Evolutionary conservation across 2,888 invertebrate species (phyloP).

Genomic region (Lochmaea capreae): DNA sequence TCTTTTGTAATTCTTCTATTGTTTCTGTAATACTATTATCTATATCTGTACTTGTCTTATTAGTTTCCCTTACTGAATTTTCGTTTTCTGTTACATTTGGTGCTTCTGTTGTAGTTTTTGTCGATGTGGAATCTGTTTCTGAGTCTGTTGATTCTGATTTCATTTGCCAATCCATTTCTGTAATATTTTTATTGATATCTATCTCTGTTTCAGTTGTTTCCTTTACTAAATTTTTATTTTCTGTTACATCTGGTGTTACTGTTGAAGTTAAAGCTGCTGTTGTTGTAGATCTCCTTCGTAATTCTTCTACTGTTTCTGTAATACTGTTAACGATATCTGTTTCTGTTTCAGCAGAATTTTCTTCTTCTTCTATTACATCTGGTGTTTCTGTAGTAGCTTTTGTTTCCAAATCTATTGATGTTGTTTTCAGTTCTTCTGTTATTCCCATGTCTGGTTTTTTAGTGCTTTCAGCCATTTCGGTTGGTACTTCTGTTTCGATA

Average conservation of each 20-base stretch:
- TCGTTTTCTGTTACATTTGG: background rate
- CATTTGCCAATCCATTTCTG: background rate
- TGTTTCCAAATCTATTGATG: background rate
- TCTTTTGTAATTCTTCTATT: background rate
- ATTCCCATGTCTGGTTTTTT: background rate
- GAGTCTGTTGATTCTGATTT: background rate
- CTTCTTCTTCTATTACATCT: background rate
- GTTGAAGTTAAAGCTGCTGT: background rate
- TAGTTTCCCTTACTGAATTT: background rate
- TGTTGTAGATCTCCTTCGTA: background rate
- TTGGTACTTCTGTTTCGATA: background rate
- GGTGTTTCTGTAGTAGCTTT: background rate
- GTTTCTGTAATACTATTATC: background rate
- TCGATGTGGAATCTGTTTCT: constrained; percentile 4
- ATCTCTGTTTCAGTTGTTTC: no score
- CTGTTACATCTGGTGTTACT: background rate
- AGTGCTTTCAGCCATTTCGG: background rate
- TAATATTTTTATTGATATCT: background rate
- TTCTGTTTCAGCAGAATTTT: background rate
- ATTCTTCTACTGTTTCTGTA: background rate
- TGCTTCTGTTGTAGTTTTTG: background rate
- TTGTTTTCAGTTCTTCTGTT: background rate
- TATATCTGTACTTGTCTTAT: background rate
- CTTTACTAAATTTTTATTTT: no score
- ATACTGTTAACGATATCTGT: background rate